phyloP scores from a whole-genome alignment of 2,113 vertebrate species.

The Amblyornis subalaris region DNA sequence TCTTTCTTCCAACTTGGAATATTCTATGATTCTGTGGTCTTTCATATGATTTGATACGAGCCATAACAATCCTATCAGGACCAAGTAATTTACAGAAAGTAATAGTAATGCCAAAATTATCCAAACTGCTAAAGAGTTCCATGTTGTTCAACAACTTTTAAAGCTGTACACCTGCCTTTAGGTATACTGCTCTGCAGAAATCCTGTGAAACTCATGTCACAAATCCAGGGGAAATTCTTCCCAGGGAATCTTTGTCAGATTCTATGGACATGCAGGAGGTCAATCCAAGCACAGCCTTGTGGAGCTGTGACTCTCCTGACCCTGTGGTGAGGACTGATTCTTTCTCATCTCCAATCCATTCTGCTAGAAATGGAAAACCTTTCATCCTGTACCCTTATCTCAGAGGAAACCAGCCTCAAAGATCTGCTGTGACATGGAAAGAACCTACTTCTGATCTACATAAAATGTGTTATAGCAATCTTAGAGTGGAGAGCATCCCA shows the following conservation, averaged over 20 bases:
- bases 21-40: neutral
- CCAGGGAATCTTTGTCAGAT: neutral
- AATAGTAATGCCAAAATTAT: neutral
- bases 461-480: neutral
- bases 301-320: neutral
- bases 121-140: neutral
- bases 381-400: neutral
- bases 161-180: neutral
- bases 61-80: neutral
- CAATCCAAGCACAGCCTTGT: neutral
- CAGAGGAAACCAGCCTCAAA: neutral
- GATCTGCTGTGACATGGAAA: fast-evolving
- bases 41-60: neutral
- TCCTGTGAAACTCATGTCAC: fast-evolving
- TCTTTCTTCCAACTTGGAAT: neutral
- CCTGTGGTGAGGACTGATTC: neutral
- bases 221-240: neutral
- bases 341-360: neutral
- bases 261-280: neutral
- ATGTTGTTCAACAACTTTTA: neutral
- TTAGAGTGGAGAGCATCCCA: neutral
- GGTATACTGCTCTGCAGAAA: neutral
- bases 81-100: neutral
- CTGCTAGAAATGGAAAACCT: neutral
- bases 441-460: neutral